phyloP scores from a whole-genome alignment of 2,113 vertebrate genomes.

The Solenodon paradoxus region DNA sequence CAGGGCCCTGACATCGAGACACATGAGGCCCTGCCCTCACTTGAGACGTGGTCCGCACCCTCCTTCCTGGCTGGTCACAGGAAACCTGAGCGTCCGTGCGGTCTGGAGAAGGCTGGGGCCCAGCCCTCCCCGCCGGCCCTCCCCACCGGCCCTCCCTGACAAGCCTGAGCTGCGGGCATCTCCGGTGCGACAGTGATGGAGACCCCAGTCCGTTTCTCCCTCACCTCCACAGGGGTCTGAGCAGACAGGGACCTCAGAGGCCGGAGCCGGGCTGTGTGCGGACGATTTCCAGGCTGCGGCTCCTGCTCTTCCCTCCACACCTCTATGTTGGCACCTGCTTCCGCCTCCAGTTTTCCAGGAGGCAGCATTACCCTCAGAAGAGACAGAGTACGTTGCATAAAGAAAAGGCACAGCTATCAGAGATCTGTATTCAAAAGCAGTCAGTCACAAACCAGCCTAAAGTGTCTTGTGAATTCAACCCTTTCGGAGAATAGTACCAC shows the following conservation, averaged over 20 bases:
- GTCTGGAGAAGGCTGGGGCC: neutral
- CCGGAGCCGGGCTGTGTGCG: neutral
- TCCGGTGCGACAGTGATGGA: neutral
- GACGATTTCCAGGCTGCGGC: neutral
- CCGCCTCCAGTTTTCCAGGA: neutral
- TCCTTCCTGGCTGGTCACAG: too few species aligned
- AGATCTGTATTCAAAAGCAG: neutral
- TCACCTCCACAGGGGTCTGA: neutral
- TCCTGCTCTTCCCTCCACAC: neutral
- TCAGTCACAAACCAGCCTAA: neutral
- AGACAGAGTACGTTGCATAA: fast-evolving
- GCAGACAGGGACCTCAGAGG: neutral
- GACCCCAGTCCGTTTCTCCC: neutral
- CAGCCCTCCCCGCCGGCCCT: neutral
- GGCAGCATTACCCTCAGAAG: neutral
- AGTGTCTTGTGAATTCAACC: neutral
- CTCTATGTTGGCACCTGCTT: neutral
- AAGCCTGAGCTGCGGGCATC: neutral
- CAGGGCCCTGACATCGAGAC: fast-evolving
- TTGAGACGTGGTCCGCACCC: fast-evolving
- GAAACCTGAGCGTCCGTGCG: neutral
- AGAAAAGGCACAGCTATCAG: neutral
- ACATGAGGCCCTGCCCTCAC: neutral
- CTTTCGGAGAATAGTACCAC: neutral
- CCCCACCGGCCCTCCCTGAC: neutral